Evolutionary conservation across 2,888 invertebrate genomes (phyloP), one percentile per base, ranked within the genome.

Genomic region (Limnephilus marmoratus): DNA sequence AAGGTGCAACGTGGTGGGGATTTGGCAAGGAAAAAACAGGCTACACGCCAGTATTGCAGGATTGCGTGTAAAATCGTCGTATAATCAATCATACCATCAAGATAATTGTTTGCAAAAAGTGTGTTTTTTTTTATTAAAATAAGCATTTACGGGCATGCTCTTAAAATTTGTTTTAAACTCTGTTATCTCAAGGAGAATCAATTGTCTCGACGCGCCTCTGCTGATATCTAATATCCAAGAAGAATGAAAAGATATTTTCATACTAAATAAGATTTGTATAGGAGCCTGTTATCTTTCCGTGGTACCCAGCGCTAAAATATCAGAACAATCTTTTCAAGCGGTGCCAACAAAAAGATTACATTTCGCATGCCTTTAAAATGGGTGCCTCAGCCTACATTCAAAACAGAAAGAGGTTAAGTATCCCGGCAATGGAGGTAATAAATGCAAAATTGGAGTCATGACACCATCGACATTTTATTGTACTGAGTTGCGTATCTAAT

Each of bases 361-460:
- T 24, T 68, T 68, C 9, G 24, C 7, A 2, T 53, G 18, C 24
- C 68, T 12, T 29, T 83, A 18, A 83, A 83, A 83, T 83, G 31
- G 83, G 9, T 83, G 18, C 24, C 37, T 45, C 86, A 29, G n/a
- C 31, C 41, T 86, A 86, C 41, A 86, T 86, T 49, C 34, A 45
- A 49, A 86, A 45, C n/a, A 49, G 37, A 86, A 86, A 15, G 37
- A 45, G 85, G 85, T 86, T 83, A 85, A 86, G 85, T 86, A 29
- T 1, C 41, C 37, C 15, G 37, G 45, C 49, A 86, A 86, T 86
- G 49, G 86, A 45, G 45, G 86, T 86, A 45, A 49, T 86, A 86
- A 86, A 86, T 49, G 12, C 86, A n/a, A n/a, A 86, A 86, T 86
- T 86, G 45, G 13, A 86, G 86, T 45, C 86, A 15, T 29, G 45